Base-by-base conservation (phyloP, 1,140 invertebrate species). In the Trichonephila clavata region DNA sequence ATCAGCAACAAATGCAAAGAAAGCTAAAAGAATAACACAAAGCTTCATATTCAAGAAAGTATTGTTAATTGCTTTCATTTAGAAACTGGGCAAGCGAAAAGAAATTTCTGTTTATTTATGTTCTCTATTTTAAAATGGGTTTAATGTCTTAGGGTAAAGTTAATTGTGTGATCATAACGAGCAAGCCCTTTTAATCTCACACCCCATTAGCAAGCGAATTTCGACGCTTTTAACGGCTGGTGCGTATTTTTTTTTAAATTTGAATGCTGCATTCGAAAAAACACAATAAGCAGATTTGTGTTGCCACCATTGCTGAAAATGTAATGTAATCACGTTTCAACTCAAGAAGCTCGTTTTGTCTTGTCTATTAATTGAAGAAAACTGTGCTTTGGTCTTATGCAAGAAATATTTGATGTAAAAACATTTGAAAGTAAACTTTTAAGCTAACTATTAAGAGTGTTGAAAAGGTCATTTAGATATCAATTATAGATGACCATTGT, bases 31-130 rank as follows among this genome's bases (percentile, higher is more conserved):
- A 50, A 50, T 10, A 50, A 50, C 10, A 77, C 10, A 39, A 77
- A 24, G 27, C 27, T 27, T 16, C 68, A 77, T 77, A 77, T 77
- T 77, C 27, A 18, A 39, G 68, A 77, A 77, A 77, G 27, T 77
- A 27, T 77, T 77, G 68, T 77, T 77, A 77, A 77, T 77, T 77
- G 68, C 68, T 77, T 20, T 32, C 27, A 77, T 77, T 77, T 27
- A 77, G 68, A 39, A 77, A 77, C 14, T 16, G 68, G 27, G 27
- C 68, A 77, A 18, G 68, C 68, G 32, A 77, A 77, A 77, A 77
- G 68, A 77, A 77, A 77, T 32, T 77, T 77, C 14, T 27, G 27
- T 27, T 77, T 77, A 77, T 77, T 77, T 77, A 77, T 77, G 68
- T 32, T 77, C 68, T 32, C 27, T 4, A 7, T n/a, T 84, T 59